Evolutionary conservation across 2,888 invertebrate species (phyloP), one percentile per base, ranked within the genome.

Genomic region (Drosophila diplacantha): DNA sequence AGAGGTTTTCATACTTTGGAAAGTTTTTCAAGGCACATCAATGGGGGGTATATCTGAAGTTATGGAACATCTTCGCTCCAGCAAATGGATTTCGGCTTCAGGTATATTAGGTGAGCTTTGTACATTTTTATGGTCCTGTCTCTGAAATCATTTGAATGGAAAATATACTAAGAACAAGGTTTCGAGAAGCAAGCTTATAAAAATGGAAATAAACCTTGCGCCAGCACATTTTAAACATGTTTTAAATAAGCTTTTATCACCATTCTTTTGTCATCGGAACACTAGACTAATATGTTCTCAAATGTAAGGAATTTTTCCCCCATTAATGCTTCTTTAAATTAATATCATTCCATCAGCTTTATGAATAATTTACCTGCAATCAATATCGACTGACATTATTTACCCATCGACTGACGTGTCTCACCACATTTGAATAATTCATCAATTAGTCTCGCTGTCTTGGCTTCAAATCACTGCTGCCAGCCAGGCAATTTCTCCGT

Each of bases 401-500:
- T 44, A 11, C 43, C 35, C 57, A 58, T 43, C 43, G 43, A 29
- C 6, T 24, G 22, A 20, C 14, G 22, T 43, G n/a, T 56, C 35
- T 31, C 31, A 11, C 18, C 31, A 6, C 5, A 35, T 34, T 41
- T 41, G 34, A 49, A 41, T 60, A 60, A 26, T 22, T 47, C 29
- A 18, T 20, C 32, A 34, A 26, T 24, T 24, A 44, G 32, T 59
- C 41, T 39, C n/a, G 18, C 29, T 31, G 32, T 34, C 34, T 37
- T 26, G 18, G 12, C 54, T 12, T 20, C 47, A 26, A 41, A 44
- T 32, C 38, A 24, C 34, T 49, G 22, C 26, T 37, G 31, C 16
- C 16, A 18, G 44, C 38, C 22, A 9, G 34, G 22, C 14, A 44
- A 53, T 63, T 64, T 62, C 53, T 44, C 53, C 44, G 24, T 34